Evolutionary conservation across 2,113 vertebrate species (phyloP).

Genomic region (Aegithalos caudatus): DNA sequence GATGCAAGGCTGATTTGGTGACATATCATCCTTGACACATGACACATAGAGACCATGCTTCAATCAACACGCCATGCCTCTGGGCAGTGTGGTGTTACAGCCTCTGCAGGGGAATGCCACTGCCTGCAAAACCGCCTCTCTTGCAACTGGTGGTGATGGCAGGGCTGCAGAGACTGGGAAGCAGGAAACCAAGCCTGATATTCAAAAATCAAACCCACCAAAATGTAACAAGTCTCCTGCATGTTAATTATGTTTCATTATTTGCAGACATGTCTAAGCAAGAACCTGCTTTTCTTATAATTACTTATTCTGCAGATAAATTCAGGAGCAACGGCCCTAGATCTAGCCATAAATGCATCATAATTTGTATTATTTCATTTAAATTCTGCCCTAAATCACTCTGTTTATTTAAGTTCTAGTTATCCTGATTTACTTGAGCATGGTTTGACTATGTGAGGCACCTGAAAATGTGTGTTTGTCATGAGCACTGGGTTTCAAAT

Average conservation of each 20-base stretch:
- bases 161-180: not conserved
- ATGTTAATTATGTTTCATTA: not conserved
- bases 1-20: constrained; percentile 64
- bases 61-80: constrained; percentile 42
- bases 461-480: not conserved
- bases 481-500: not conserved
- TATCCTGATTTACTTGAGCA: not conserved
- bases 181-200: not conserved
- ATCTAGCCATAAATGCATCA: not conserved
- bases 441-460: rapidly evolving
- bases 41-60: constrained; percentile 60
- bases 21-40: constrained; percentile 71
- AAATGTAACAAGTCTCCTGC: not conserved
- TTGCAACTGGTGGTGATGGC: constrained; percentile 13
- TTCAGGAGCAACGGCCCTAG: not conserved
- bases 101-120: not conserved
- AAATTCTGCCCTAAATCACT: not conserved
- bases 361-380: not conserved
- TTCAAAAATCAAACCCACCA: not conserved
- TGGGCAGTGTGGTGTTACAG: not conserved
- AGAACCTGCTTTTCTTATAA: not conserved
- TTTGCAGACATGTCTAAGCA: not conserved
- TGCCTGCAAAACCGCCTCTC: not conserved
- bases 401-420: not conserved
- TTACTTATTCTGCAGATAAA: not conserved